These are phyloP conservation scores for Romanogobio albipinnatus DNA, from an alignment of 2,113 vertebrate genomes.

Conservation along the genomic window DNA sequence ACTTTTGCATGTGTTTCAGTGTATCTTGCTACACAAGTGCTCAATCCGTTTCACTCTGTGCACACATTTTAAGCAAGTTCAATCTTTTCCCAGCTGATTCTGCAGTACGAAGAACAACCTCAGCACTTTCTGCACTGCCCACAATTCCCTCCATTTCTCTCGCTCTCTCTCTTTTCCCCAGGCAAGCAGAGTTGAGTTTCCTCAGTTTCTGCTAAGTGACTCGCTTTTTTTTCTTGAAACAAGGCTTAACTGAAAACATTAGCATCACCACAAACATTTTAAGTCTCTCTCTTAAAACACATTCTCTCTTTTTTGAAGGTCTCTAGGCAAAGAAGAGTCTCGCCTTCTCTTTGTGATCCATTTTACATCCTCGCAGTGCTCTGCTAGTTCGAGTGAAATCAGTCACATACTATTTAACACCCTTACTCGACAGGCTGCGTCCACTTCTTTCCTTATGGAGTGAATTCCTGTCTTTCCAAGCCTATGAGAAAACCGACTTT, in stretches of 20 bases:
- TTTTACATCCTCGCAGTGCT: background rate
- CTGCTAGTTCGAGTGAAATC: background rate
- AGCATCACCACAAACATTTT: slow-evolving; percentile 29
- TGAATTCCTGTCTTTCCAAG: background rate
- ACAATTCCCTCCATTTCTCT: slow-evolving; percentile 32
- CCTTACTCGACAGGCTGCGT: background rate
- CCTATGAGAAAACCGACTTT: background rate
- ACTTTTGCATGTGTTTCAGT: slow-evolving; percentile 30
- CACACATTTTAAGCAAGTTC: slow-evolving; percentile 32
- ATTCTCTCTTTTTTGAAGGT: background rate
- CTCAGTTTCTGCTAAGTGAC: slow-evolving; percentile 55
- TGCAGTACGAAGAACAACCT: slow-evolving; percentile 65
- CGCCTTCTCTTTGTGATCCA: background rate
- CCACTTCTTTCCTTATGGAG: background rate
- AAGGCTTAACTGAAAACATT: slow-evolving; percentile 63
- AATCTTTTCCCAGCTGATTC: slow-evolving; percentile 70
- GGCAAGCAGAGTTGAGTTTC: slow-evolving; percentile 68
- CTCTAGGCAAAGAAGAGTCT: background rate
- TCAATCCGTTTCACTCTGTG: background rate
- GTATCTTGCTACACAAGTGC: slow-evolving; percentile 44
- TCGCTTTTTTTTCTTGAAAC: slow-evolving; percentile 48
- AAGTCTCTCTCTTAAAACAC: slow-evolving; percentile 1
- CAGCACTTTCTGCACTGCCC: slow-evolving; percentile 68
- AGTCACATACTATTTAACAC: slow-evolving; percentile 16
- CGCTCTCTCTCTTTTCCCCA: slow-evolving; percentile 54